phyloP scores from a whole-genome alignment of 1,140 invertebrate genomes.

The Drosophila littoralis region DNA sequence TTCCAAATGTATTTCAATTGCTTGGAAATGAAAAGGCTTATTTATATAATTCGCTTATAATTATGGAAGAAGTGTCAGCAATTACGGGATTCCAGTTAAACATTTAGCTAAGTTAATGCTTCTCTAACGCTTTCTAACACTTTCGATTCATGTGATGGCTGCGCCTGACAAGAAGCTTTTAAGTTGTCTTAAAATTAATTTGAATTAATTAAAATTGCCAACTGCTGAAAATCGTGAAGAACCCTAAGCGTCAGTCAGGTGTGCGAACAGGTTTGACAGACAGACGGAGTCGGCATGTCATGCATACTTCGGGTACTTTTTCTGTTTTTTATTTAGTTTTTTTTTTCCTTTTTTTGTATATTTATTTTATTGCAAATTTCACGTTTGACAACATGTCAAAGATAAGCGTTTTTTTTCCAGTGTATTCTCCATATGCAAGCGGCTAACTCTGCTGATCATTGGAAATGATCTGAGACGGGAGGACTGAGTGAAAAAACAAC shows the following conservation, averaged over 20 bases:
- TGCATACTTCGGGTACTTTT: background rate
- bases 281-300: background rate
- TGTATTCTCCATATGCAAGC: background rate
- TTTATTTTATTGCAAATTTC: background rate
- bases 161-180: constrained; percentile 7
- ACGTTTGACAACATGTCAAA: background rate
- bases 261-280: constrained; percentile 29
- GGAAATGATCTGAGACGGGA: too few species aligned
- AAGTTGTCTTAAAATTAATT: constrained; percentile 24
- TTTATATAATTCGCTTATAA: background rate
- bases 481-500: background rate
- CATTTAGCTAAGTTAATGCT: background rate
- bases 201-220: constrained; percentile 30
- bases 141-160: constrained; percentile 21
- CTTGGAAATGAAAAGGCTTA: background rate
- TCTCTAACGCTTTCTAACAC: constrained; percentile 17
- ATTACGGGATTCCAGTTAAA: background rate
- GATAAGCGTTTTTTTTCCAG: background rate
- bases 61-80: background rate
- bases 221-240: constrained; percentile 17
- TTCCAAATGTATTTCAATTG: background rate
- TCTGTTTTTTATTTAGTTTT: background rate
- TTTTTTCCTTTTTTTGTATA: background rate
- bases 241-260: constrained; percentile 2
- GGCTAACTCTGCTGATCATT: too few species aligned